Conservation (phyloP, 2,888 invertebrate species). For the Phymatocera aterrima region DNA sequence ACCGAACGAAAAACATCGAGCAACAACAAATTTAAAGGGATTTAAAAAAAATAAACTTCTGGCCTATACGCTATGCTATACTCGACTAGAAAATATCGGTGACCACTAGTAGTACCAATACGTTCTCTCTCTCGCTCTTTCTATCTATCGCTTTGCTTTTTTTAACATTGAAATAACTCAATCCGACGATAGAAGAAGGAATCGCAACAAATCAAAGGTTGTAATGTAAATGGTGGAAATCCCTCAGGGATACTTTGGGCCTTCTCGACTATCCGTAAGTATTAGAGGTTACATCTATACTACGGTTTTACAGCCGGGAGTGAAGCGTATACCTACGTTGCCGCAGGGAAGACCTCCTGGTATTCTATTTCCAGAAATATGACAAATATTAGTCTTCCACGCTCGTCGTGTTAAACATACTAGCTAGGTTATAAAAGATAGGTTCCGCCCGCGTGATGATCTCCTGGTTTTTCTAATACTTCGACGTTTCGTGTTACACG, state of each 20-base stretch:
- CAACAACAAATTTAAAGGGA: conserved; percentile 65
- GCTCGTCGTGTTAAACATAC: neutral
- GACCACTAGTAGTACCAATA: neutral
- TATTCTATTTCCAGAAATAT: conserved; percentile 64
- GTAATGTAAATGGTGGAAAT: too few relatives aligned
- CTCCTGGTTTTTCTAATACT: neutral
- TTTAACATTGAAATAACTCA: too few relatives aligned
- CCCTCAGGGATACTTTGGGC: too few relatives aligned
- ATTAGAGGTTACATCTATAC: neutral
- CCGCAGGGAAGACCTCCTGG: conserved; percentile 34
- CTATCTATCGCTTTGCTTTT: neutral
- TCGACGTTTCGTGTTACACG: neutral
- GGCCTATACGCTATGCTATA: neutral
- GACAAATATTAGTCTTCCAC: conserved; percentile 56
- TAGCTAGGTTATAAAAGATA: neutral
- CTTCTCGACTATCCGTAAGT: too few relatives aligned
- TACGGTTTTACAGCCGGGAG: neutral
- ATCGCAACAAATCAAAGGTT: too few relatives aligned
- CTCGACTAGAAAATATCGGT: neutral
- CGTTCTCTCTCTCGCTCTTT: neutral
- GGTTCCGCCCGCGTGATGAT: neutral
- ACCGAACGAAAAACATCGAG: conserved; percentile 54
- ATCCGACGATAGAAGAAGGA: too few relatives aligned
- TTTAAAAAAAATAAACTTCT: conserved; percentile 49
- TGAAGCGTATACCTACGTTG: neutral